Evolutionary conservation across 2,797 vertebrate species (phyloP).

Genomic region (Pipistrellus pygmaeus): DNA sequence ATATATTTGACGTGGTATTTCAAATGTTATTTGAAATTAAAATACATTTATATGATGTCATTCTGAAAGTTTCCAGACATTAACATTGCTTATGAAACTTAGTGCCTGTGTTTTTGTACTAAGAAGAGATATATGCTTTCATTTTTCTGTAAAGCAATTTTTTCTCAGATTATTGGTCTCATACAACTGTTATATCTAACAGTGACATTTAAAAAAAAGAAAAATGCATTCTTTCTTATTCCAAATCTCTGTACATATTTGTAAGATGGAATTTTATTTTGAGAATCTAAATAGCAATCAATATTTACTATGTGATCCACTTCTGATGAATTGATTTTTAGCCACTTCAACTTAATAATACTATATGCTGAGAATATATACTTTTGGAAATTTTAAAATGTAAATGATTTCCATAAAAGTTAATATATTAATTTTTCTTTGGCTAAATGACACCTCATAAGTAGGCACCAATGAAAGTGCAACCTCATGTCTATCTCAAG

Average conservation of each 20-base stretch:
- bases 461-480: neutral
- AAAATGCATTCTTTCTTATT: neutral
- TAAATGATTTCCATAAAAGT: neutral
- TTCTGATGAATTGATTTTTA: conserved; percentile 1
- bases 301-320: neutral
- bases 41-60: neutral
- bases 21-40: conserved; percentile 9
- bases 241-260: neutral
- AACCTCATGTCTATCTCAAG: neutral
- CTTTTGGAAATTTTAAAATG: conserved; percentile 34
- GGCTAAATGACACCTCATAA: neutral
- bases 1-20: conserved; percentile 11
- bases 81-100: neutral
- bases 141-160: conserved; percentile 2
- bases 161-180: neutral
- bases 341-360: neutral
- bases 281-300: conserved; percentile 1
- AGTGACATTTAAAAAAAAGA: neutral
- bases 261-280: conserved; percentile 25
- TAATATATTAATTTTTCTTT: neutral
- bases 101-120: neutral
- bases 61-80: conserved; percentile 17
- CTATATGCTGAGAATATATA: neutral
- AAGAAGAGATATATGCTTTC: neutral
- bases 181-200: neutral